Evolutionary conservation across 2,113 vertebrate species (phyloP).

Genomic region (Cheirogaleus medius): DNA sequence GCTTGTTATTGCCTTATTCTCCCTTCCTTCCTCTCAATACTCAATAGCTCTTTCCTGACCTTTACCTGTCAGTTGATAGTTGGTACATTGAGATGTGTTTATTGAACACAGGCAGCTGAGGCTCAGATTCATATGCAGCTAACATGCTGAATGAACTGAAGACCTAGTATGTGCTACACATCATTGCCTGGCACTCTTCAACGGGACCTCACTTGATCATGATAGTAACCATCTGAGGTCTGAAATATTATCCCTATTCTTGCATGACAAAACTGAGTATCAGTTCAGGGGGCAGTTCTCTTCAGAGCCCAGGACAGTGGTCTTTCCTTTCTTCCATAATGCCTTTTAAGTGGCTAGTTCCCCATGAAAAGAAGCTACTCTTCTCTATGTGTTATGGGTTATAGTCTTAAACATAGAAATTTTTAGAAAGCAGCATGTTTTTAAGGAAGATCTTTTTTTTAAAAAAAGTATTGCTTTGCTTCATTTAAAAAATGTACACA

Average conservation of each 20-base stretch:
- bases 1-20: not conserved
- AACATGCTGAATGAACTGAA: not conserved
- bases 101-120: not conserved
- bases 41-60: constrained; percentile 22
- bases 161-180: not conserved
- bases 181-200: not conserved
- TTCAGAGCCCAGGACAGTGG: not conserved
- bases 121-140: not conserved
- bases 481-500: constrained; percentile 37
- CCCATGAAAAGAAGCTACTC: not conserved
- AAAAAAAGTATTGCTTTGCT: constrained; percentile 14
- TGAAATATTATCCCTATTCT: not conserved
- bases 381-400: not conserved
- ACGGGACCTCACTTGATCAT: not conserved
- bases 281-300: not conserved
- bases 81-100: not conserved
- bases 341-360: constrained; percentile 1
- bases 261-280: not conserved
- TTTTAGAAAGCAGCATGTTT: constrained; percentile 40
- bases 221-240: not conserved
- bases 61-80: not conserved
- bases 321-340: not conserved
- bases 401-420: not conserved
- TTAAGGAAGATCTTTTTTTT: not conserved
- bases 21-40: not conserved